Percentiles rank a stretch among this genome's conserved stretches.
These are phyloP conservation scores for Champsocephalus gunnari DNA, from an alignment of 2,797 vertebrate species.

Conservation along the genomic window DNA sequence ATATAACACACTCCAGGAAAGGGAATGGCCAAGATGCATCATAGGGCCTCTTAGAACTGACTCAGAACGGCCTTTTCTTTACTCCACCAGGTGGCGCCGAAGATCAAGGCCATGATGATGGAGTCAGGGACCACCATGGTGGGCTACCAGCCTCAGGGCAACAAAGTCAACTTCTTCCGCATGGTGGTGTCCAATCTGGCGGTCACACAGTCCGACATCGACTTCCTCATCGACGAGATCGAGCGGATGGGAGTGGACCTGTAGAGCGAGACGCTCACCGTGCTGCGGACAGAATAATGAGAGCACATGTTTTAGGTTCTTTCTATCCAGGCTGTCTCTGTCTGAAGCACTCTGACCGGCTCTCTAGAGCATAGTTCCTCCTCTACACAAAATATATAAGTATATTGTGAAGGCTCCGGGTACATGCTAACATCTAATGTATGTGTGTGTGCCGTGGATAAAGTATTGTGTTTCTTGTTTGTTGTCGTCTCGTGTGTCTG, in stretches of 20 bases:
- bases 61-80: not conserved
- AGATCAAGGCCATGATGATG: conserved; percentile 99
- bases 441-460: conserved; percentile 53
- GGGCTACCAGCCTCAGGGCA: conserved; percentile 97
- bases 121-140: conserved; percentile 99
- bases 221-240: conserved; percentile 98
- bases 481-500: conserved; percentile 10
- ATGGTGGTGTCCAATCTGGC: conserved; percentile 98
- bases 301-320: conserved; percentile 29
- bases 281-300: conserved; percentile 55
- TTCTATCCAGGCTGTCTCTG: conserved; percentile 29
- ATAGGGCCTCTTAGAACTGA: too few relatives aligned
- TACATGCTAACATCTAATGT: conserved; percentile 45
- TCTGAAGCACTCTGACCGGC: conserved; percentile 54
- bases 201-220: conserved; percentile 95
- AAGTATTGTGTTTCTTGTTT: conserved; percentile 17
- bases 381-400: conserved; percentile 45
- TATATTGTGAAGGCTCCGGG: conserved; percentile 48
- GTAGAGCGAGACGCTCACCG: conserved; percentile 79
- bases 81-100: conserved; percentile 91
- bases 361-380: conserved; percentile 44
- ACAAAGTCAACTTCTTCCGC: conserved; percentile 98
- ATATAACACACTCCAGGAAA: too few relatives aligned
- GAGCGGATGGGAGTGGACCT: conserved; percentile 95
- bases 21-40: too few relatives aligned